These are phyloP conservation scores for Apostichopus californicus DNA, from an alignment of 35 echinoderm and acorn worm species.

Conservation along the genomic window DNA sequence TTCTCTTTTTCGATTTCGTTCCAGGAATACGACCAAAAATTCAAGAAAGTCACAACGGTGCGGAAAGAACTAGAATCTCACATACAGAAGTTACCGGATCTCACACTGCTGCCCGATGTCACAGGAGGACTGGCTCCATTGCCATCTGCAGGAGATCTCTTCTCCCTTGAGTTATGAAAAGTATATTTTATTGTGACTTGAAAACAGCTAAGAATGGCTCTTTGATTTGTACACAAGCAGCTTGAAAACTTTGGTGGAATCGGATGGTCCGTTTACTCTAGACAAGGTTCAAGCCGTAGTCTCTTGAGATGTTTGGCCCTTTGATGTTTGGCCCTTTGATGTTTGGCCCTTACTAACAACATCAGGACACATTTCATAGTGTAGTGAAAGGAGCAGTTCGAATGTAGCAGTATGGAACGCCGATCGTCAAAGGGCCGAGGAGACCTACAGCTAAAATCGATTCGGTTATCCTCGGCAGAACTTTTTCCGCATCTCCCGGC, in stretches of 20 bases:
- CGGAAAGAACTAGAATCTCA: constrained; percentile 88
- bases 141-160: constrained; percentile 96
- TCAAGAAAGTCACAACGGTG: constrained; percentile 82
- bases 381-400: too few species aligned
- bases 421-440: too few species aligned
- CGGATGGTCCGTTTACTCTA: background rate
- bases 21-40: constrained; percentile 87
- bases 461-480: too few species aligned
- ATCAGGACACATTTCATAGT: too few species aligned
- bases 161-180: constrained; percentile 62
- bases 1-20: background rate
- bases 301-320: too few species aligned
- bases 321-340: too few species aligned
- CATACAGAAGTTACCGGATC: constrained; percentile 95
- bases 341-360: too few species aligned
- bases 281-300: too few species aligned
- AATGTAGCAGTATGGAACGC: too few species aligned
- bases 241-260: background rate
- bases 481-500: too few species aligned
- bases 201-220: background rate
- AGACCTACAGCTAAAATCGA: too few species aligned
- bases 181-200: background rate
- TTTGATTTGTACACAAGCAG: background rate
- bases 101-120: constrained; percentile 90
- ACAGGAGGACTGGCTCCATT: constrained; percentile 89